A percentile compares a stretch with the other conserved stretches of the same genome.
Evolutionary conservation across 1,140 invertebrate species (phyloP).

Genomic region (Aphidius gifuensis): DNA sequence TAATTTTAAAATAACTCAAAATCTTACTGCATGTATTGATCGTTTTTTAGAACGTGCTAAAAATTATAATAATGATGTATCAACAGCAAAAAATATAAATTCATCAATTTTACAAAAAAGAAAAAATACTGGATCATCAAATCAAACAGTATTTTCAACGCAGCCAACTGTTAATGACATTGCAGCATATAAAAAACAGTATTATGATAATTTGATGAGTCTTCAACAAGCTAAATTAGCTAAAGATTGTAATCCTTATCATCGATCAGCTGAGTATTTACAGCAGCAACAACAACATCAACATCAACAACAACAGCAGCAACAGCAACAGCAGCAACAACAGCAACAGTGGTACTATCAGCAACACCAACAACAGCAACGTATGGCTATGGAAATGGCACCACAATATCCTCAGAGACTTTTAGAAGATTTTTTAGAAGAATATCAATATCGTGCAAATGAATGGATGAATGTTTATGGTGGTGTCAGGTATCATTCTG

Average conservation of each 20-base stretch:
- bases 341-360: no score
- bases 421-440: slow-evolving; percentile 19
- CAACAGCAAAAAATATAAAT: slow-evolving; percentile 17
- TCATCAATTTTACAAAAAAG: neutral
- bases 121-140: no score
- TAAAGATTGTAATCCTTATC: no score
- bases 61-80: slow-evolving; percentile 22
- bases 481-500: slow-evolving; percentile 22
- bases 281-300: slow-evolving; percentile 15
- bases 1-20: slow-evolving; percentile 27
- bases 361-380: slow-evolving; percentile 33
- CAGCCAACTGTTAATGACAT: slow-evolving; percentile 21
- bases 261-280: no score
- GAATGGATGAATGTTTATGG: slow-evolving; percentile 32
- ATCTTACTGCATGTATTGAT: slow-evolving; percentile 33
- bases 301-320: slow-evolving; percentile 28
- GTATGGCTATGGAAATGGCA: slow-evolving; percentile 28
- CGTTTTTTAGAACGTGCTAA: slow-evolving; percentile 36
- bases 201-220: slow-evolving; percentile 36
- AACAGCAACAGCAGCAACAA: slow-evolving; percentile 32
- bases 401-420: slow-evolving; percentile 27
- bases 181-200: slow-evolving; percentile 36
- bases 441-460: slow-evolving; percentile 23
- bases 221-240: slow-evolving; percentile 14
- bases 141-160: slow-evolving; percentile 11